A percentile compares a stretch with the other conserved stretches of the same genome.
Conservation (phyloP, 2,888 invertebrate species). For the Seira ritae region DNA sequence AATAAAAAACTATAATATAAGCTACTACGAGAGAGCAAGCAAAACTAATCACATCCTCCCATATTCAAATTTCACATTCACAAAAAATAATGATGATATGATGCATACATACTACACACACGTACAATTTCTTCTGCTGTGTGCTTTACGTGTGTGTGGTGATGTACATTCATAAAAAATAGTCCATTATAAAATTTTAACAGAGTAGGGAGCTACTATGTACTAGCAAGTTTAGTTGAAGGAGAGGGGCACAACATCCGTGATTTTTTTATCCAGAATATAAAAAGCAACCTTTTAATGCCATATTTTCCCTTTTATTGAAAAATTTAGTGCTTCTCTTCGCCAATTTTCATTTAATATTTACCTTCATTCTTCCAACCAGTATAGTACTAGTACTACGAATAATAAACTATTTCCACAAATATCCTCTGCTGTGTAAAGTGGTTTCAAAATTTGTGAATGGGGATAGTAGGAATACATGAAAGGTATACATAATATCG, state of each 20-base stretch:
- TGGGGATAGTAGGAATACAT: no score
- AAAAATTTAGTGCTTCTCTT: slow-evolving; percentile 10
- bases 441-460: no score
- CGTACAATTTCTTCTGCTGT: background rate
- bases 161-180: slow-evolving; percentile 31
- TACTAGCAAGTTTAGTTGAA: slow-evolving; percentile 13
- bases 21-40: slow-evolving; percentile 11
- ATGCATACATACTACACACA: slow-evolving; percentile 18
- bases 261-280: slow-evolving; percentile 57
- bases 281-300: background rate
- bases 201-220: no score
- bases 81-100: slow-evolving; percentile 25
- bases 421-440: no score
- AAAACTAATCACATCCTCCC: slow-evolving; percentile 42
- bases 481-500: no score
- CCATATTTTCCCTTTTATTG: slow-evolving; percentile 10
- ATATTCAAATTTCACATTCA: slow-evolving; percentile 58
- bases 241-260: slow-evolving; percentile 53
- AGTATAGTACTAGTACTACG: no score
- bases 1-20: no score
- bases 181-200: slow-evolving; percentile 3
- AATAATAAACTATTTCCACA: no score
- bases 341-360: no score
- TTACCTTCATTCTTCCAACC: no score
- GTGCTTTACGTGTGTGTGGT: slow-evolving; percentile 12